Base-by-base conservation (phyloP, 2,797 vertebrate species). In the Sus cebifrons region DNA sequence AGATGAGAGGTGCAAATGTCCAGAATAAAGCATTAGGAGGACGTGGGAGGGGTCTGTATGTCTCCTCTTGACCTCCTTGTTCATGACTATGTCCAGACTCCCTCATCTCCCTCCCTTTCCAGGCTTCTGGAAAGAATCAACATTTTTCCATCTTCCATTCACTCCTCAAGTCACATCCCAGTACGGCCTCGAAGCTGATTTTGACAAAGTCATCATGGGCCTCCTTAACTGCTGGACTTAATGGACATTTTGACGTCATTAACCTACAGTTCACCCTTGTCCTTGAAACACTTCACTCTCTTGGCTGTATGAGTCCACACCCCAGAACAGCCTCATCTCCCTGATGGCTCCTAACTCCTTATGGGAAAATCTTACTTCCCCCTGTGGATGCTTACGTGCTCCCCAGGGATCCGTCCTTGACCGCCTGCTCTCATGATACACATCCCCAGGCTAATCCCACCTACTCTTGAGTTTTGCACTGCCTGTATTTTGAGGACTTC, bases 81-180 rank as follows among this genome's bases (percentile, higher is more conserved):
- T 83, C 11, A 3, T 14, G 52, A 68, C 40, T 70, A 16, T 32
- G 7, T 52, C 60, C 54, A 93, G 7, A 88, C 8, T 71, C 20
- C 58, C 36, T 23, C 44, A 67, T 27, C 27, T 62, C 67, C 27
- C 32, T 89, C 71, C 89, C 32, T 13, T 49, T 49, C 44, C 23
- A 44, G 82, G 27, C 25, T 75, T 86, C 10, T 86, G 2, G 11
- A 11, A 44, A 70, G 29, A 60, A 14, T 40, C 21, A 27, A 16
- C 12, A 73, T 14, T 56, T 83, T 29, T 13, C 32, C 79, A 78
- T 2, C n/a, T 86, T 10, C 62, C 52, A 44, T 75, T 62, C 36
- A 60, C 64, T 87, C 81, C 70, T 97, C 32, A 85, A 81, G 36
- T 82, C 70, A 56, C 17, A 44, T 40, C n/a, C 40, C n/a, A 68